phyloP scores from a whole-genome alignment of 1,140 invertebrate species.

The Phymastichus coffea region DNA sequence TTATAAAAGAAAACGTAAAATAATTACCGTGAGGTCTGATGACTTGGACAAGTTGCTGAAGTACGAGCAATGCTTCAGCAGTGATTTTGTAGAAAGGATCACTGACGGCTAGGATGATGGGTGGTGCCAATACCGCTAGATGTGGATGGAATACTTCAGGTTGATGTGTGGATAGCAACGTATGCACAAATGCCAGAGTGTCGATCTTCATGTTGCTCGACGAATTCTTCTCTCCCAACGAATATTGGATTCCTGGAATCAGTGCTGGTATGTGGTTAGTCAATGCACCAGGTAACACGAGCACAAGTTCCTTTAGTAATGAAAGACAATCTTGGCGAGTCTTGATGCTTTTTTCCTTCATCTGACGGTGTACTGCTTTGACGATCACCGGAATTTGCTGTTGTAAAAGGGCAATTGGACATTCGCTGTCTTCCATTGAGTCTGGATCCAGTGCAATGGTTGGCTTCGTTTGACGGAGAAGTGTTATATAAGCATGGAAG shows the following conservation, averaged over 20 bases:
- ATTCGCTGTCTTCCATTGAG: constrained; percentile 78
- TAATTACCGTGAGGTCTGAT: constrained; percentile 80
- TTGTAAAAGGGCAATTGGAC: constrained; percentile 69
- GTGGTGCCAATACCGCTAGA: constrained; percentile 80
- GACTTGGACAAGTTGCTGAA: constrained; percentile 93
- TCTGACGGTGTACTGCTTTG: constrained; percentile 83
- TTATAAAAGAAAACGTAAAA: constrained; percentile 3
- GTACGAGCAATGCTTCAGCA: constrained; percentile 88
- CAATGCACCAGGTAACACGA: constrained; percentile 85
- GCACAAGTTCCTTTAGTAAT: constrained; percentile 86
- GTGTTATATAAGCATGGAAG: constrained; percentile 91
- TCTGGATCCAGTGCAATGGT: constrained; percentile 67
- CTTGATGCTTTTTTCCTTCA: constrained; percentile 94
- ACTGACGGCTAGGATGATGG: constrained; percentile 83
- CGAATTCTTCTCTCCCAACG: constrained; percentile 88
- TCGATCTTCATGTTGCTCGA: constrained; percentile 99
- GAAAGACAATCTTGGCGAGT: constrained; percentile 90
- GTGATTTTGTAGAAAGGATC: constrained; percentile 99
- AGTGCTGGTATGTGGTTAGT: constrained; percentile 81
- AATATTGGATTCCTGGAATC: constrained; percentile 89
- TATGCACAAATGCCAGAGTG: constrained; percentile 89
- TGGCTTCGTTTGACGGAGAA: constrained; percentile 86
- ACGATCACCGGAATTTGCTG: constrained; percentile 78
- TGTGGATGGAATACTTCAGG: constrained; percentile 72
- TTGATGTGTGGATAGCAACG: constrained; percentile 80